Conservation (phyloP, 2,888 invertebrate species). For the Dione juno region DNA sequence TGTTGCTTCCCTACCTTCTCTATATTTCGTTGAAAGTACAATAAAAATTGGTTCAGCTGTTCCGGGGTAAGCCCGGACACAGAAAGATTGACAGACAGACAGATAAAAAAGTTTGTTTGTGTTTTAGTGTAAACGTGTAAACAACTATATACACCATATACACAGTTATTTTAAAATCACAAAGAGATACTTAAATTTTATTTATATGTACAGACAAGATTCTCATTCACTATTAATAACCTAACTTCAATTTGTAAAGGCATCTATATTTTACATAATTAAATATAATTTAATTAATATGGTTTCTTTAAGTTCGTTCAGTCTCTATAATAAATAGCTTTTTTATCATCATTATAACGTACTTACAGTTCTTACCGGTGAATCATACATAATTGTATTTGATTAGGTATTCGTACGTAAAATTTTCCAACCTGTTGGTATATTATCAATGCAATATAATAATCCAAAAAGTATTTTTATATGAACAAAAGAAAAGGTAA, state of each 20-base stretch:
- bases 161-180: too few species aligned
- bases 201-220: too few species aligned
- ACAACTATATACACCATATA: too few species aligned
- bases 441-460: background rate
- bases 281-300: too few species aligned
- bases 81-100: too few species aligned
- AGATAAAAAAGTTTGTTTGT: background rate
- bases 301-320: too few species aligned
- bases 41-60: too few species aligned
- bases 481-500: background rate
- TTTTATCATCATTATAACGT: background rate
- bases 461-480: background rate
- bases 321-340: background rate
- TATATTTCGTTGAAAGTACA: too few species aligned
- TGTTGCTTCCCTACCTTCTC: too few species aligned
- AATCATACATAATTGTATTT: constrained; percentile 14
- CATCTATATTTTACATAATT: background rate
- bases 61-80: too few species aligned
- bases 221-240: background rate
- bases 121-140: background rate
- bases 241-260: background rate
- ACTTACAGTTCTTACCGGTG: background rate
- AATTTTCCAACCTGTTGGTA: background rate
- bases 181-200: too few species aligned
- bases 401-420: background rate